Base-by-base conservation (phyloP, 2,888 invertebrate species). In the Metallyticus violacea region DNA sequence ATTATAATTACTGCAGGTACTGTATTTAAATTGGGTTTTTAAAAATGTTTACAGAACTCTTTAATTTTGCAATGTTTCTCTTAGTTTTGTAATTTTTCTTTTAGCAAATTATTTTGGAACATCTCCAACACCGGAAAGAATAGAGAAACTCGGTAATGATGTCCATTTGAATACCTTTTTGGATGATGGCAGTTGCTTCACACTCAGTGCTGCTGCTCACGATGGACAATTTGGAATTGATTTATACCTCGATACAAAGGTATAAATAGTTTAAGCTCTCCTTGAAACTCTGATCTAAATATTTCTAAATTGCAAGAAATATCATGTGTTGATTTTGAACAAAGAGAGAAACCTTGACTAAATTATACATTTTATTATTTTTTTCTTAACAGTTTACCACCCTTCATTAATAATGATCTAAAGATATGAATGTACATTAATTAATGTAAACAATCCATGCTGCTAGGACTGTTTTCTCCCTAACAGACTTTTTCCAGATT, bases 131-230 rank as follows among this genome's bases (percentile, higher is more conserved):
- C 77, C 79, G 81, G 85, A 86, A 26, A 81, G 9, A 22, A 79
- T 27, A 15, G 22, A 7, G 26, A 0, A 26, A 26, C 28, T 87
- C 26, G 77, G 77, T 27, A 88, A 88, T 83, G 85, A 89, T 81
- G 27, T 87, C 30, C 26, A 87, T 86, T 40, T 92, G 88, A 91
- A 93, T 78, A 90, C 94, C 79, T 92, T 92, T 91, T 84, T 90
- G 86, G 85, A 90, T 89, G 85, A 89, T 87, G 88, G 89, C 85
- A 77, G 88, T 86, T 62, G 89, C 85, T 88, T 89, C 89, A 79
- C 89, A 87, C 90, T 90, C 88, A 89, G 85, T 85, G 78, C 81
- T 27, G 77, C 80, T 25, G 28, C 25, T 62, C 80, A 86, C 1
- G 76, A 86, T 26, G 78, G 79, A 2, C 26, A 81, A 2, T 82